phyloP scores from a whole-genome alignment of 2,797 vertebrate genomes.

The Enteromius afrohamiltoni region DNA sequence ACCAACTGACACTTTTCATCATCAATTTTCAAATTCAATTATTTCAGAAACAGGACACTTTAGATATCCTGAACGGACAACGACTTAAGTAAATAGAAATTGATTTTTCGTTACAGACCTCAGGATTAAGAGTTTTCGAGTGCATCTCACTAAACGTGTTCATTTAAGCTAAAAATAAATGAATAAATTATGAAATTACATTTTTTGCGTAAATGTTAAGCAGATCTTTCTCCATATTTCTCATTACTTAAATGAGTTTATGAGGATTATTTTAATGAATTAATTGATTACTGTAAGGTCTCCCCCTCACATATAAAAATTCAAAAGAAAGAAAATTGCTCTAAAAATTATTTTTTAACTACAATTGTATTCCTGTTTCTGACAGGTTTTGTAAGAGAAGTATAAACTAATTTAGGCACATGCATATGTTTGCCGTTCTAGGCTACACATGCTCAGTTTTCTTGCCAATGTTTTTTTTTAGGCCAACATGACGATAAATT shows the following conservation, averaged over 20 bases:
- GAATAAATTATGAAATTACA: too few relatives aligned
- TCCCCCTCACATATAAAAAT: neutral
- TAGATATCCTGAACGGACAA: neutral
- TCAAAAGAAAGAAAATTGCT: neutral
- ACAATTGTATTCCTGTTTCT: neutral
- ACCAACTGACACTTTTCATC: neutral
- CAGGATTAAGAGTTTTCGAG: neutral
- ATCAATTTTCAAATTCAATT: neutral
- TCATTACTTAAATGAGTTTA: neutral
- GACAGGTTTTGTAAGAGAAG: neutral
- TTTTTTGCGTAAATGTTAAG: neutral
- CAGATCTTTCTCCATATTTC: neutral
- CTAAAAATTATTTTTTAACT: neutral
- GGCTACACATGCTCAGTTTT: neutral
- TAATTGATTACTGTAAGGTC: neutral
- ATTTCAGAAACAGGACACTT: conserved; percentile 11
- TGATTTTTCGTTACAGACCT: conserved; percentile 20
- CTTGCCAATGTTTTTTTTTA: conserved; percentile 1
- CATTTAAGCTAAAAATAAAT: neutral
- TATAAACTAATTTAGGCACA: conserved; percentile 1
- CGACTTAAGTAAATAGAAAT: neutral
- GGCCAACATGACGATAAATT: conserved; percentile 2
- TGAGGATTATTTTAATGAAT: neutral
- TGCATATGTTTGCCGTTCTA: conserved; percentile 1
- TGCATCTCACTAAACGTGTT: neutral